These are phyloP conservation scores for Subacronicta megacephala DNA, from an alignment of 2,888 invertebrate genomes.

Conservation along the genomic window DNA sequence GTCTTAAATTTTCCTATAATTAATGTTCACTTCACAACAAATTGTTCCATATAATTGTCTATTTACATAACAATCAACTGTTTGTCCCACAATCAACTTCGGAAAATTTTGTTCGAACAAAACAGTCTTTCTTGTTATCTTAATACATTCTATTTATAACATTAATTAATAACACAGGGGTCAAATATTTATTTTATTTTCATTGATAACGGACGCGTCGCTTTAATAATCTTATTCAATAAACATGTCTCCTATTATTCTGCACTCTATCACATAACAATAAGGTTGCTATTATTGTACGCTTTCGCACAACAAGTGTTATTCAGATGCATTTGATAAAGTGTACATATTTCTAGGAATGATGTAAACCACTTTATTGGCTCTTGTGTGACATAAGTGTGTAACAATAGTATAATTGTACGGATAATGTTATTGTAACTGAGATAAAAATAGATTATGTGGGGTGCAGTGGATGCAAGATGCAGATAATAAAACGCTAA, in stretches of 20 bases:
- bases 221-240: conserved; percentile 22
- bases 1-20: conserved; percentile 30
- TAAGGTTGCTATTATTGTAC: conserved; percentile 14
- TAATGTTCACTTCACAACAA: conserved; percentile 9
- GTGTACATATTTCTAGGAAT: conserved; percentile 33
- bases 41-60: conserved; percentile 20
- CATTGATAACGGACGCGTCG: conserved; percentile 39
- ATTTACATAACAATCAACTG: conserved; percentile 30
- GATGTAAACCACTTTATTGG: conserved; percentile 37
- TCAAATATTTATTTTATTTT: conserved; percentile 58
- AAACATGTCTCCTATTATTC: neutral
- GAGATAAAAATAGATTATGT: conserved; percentile 32
- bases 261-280: conserved; percentile 13
- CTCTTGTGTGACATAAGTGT: conserved; percentile 45
- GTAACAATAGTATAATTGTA: conserved; percentile 19
- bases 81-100: conserved; percentile 35
- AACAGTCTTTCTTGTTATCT: conserved; percentile 38
- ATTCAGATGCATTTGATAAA: conserved; percentile 42
- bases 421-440: conserved; percentile 22
- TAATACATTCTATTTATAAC: conserved; percentile 58
- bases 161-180: conserved; percentile 50
- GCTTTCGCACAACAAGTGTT: conserved; percentile 21
- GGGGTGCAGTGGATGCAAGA: neutral
- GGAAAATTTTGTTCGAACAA: conserved; percentile 45
- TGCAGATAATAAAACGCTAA: conserved; percentile 3